A percentile compares a stretch with the other conserved stretches of the same genome.
phyloP scores from a whole-genome alignment of 2,113 vertebrate genomes.

The Colinus virginianus region DNA sequence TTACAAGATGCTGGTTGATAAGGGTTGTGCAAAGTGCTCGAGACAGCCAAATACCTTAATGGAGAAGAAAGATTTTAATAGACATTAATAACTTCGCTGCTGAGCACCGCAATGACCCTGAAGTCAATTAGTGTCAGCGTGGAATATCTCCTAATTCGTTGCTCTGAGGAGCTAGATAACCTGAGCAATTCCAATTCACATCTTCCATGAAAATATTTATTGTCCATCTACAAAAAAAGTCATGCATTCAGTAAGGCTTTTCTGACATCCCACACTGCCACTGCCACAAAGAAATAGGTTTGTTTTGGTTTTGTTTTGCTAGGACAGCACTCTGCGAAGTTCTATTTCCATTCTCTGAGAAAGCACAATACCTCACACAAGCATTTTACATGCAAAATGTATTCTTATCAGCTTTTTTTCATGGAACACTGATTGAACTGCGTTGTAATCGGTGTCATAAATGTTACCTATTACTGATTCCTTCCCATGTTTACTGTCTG shows the following conservation, averaged over 20 bases:
- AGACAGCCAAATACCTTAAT: neutral
- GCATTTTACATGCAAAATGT: neutral
- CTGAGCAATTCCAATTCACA: neutral
- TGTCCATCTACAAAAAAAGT: neutral
- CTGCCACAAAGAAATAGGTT: neutral
- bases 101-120: neutral
- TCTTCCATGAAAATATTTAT: neutral
- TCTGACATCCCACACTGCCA: neutral
- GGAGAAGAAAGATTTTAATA: neutral
- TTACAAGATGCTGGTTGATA: neutral
- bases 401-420: neutral
- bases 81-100: constrained; percentile 4
- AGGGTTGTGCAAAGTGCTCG: neutral
- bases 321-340: neutral
- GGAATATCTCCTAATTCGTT: neutral
- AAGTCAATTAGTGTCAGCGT: neutral
- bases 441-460: neutral
- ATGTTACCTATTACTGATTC: neutral
- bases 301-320: neutral
- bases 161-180: neutral
- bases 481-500: neutral
- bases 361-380: neutral
- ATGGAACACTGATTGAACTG: neutral
- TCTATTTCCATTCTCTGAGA: neutral
- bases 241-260: neutral